A percentile compares a stretch with the other conserved stretches of the same genome.
Conservation (phyloP, 2,888 invertebrate species). For the Chesias legatella region DNA sequence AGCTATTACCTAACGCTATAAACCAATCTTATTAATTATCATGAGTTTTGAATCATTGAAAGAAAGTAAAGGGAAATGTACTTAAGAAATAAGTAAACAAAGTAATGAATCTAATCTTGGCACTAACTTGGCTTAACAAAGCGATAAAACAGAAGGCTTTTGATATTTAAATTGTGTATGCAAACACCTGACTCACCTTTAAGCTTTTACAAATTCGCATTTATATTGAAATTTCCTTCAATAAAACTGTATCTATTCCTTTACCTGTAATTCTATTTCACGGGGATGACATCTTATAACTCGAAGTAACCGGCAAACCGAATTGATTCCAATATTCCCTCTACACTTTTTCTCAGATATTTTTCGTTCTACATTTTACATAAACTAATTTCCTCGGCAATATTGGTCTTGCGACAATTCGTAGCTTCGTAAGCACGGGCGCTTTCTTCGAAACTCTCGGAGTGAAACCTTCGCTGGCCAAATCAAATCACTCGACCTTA, state of each 20-base stretch:
- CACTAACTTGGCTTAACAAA: conserved; percentile 46
- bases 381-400: conserved; percentile 80
- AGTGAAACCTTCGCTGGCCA: conserved; percentile 65
- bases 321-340: conserved; percentile 70
- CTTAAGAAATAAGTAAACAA: too few relatives aligned
- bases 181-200: conserved; percentile 30
- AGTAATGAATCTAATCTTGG: too few relatives aligned
- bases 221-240: conserved; percentile 16
- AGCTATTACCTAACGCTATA: too few relatives aligned
- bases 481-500: conserved; percentile 78
- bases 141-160: conserved; percentile 50
- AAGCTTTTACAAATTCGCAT: conserved; percentile 11
- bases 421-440: conserved; percentile 72
- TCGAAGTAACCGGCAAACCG: conserved; percentile 57
- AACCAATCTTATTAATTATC: too few relatives aligned
- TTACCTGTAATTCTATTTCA: conserved; percentile 48
- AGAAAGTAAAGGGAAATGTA: too few relatives aligned
- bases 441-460: conserved; percentile 66
- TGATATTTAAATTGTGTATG: conserved; percentile 58
- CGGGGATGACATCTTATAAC: conserved; percentile 51
- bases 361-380: conserved; percentile 78
- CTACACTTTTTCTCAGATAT: conserved; percentile 68
- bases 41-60: too few relatives aligned
- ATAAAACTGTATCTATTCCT: conserved; percentile 22
- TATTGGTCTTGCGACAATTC: conserved; percentile 78